Evolutionary conservation across 2,888 invertebrate species (phyloP).

Genomic region (Caenorhabditis sp.): DNA sequence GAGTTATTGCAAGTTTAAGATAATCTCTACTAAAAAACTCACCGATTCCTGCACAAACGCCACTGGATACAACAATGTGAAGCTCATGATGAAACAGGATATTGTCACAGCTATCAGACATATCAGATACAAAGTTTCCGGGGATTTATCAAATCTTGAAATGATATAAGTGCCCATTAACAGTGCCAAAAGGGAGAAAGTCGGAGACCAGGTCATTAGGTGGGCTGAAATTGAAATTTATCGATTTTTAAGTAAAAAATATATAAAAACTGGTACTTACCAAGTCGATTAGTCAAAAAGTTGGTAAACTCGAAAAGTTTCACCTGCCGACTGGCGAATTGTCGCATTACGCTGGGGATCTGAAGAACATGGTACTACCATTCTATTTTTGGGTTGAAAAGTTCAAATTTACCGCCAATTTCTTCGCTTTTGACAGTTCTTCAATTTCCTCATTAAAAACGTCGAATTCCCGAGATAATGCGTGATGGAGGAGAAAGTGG

Average conservation of each 20-base stretch:
- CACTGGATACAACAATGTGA: slow-evolving; percentile 25
- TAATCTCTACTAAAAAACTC: no score
- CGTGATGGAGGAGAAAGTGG: slow-evolving; percentile 29
- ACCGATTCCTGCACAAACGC: slow-evolving; percentile 46
- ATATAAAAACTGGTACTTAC: slow-evolving; percentile 5
- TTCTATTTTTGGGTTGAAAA: no score
- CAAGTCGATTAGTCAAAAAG: slow-evolving; percentile 21
- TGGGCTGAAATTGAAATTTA: neutral
- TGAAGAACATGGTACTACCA: neutral
- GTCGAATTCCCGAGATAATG: slow-evolving; percentile 29
- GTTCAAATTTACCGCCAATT: slow-evolving; percentile 26
- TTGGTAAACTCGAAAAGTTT: slow-evolving; percentile 44
- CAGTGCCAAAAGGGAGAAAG: slow-evolving; percentile 20
- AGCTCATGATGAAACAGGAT: slow-evolving; percentile 27
- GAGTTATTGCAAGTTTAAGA: no score
- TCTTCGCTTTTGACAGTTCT: slow-evolving; percentile 24
- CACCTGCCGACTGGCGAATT: slow-evolving; percentile 34
- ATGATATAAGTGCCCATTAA: slow-evolving; percentile 12
- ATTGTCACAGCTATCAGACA: slow-evolving; percentile 34
- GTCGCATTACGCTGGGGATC: neutral
- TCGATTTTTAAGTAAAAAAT: neutral
- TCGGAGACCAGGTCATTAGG: slow-evolving; percentile 25
- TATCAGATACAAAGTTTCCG: slow-evolving; percentile 6
- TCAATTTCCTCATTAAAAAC: slow-evolving; percentile 47
- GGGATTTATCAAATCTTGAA: slow-evolving; percentile 5